Percentiles rank a stretch among this genome's conserved stretches.
Evolutionary conservation across 1,140 invertebrate species (phyloP).

Genomic region (Pseudomyrmex concolor): DNA sequence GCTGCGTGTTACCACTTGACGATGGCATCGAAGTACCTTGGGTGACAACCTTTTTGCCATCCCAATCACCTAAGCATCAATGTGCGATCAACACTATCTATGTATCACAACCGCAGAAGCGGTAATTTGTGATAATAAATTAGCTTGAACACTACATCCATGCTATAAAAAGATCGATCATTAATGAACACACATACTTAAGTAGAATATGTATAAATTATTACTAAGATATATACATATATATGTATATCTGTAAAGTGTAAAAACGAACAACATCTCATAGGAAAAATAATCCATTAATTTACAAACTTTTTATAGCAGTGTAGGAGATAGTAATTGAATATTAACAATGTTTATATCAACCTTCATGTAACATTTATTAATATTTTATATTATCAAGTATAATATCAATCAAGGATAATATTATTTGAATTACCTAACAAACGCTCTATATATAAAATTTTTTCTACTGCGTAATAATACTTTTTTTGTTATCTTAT

Average conservation of each 20-base stretch:
- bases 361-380: neutral
- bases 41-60: constrained; percentile 66
- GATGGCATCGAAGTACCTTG: constrained; percentile 58
- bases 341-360: neutral
- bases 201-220: constrained; percentile 4
- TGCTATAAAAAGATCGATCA: constrained; percentile 80
- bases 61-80: constrained; percentile 85
- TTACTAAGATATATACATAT: constrained; percentile 33
- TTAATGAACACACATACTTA: constrained; percentile 65
- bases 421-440: neutral
- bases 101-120: constrained; percentile 82
- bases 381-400: neutral
- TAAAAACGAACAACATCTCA: neutral
- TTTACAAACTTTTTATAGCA: constrained; percentile 48
- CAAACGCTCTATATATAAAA: neutral
- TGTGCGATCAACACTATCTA: constrained; percentile 85
- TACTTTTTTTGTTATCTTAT: no score
- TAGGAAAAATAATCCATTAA: constrained; percentile 40
- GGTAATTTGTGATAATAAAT: constrained; percentile 85
- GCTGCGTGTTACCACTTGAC: constrained; percentile 54
- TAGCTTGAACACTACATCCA: constrained; percentile 85
- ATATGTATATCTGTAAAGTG: neutral
- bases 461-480: no score
- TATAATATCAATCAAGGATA: no score
- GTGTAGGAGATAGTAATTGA: neutral